Base-by-base conservation (phyloP, 2,888 invertebrate genomes). In the Caenorhabditis panamensis region DNA sequence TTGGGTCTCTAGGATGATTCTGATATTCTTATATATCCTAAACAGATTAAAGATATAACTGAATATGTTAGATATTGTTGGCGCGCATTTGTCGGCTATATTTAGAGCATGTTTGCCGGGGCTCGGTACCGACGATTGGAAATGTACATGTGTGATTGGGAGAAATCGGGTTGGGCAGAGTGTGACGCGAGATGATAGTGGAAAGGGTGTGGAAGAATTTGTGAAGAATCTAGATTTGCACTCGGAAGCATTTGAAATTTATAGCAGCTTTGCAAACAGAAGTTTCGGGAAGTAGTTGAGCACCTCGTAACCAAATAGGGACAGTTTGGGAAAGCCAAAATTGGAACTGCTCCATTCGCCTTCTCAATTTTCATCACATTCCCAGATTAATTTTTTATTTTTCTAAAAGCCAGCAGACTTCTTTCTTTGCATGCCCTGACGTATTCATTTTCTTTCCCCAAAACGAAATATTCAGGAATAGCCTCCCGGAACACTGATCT, bases 191-290 rank as follows among this genome's bases (percentile, higher is more conserved):
- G 47, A 47, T 54, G 54, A 28, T 28, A 53, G 54, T 54, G 54
- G 13, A 41, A 71, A 59, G 59, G 69, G 69, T 62, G 71, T 71
- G 71, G 54, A 62, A 63, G 51, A 71, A 62, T 61, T n/a, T 9
- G 1, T 6, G 13, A 13, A 59, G 24, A 18, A 47, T 28, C 47
- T 24, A 26, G 31, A 51, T 0, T 37, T 69, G 69, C 37, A 69
- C 69, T 59, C 18, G 47, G 2, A 18, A 18, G 20, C 13, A 47
- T 47, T 18, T 47, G 5, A 3, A 47, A 41, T 11, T 41, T 5
- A 6, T 11, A 13, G 41, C 16, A 41, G 41, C 5, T 11, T 41
- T 36, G 36, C 2, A 41, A 9, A 41, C 1, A 51, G 13, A 26
- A 47, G 44, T 22, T 18, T 3, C 5, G 47, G 47, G 18, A 44